Base-by-base conservation (phyloP, 2,113 vertebrate genomes). In the Mixornis gularis region DNA sequence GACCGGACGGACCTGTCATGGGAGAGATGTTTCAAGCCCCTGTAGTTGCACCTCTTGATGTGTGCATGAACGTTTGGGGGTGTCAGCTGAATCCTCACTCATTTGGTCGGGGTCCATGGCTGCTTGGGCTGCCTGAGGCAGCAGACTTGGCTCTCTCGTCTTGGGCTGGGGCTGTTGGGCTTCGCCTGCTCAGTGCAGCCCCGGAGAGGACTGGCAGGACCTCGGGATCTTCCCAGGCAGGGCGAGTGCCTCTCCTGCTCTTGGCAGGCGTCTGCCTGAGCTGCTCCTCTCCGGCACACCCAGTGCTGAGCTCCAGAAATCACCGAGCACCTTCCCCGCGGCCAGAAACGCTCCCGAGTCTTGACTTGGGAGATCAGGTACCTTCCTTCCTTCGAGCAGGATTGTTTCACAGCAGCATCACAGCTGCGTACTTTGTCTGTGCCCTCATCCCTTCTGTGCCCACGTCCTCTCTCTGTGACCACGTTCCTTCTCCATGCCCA, bases 1-100 rank as follows among this genome's bases (percentile, higher is more conserved):
- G 48, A 46, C 3, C 40, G 1, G 0, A 1, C 1, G 26, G 12
- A 41, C 11, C 8, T 30, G 27, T 26, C 34, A 2, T 2, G 19
- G 48, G 29, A 36, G 22, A 52, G 38, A 13, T 18, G 25, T 9
- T 64, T 41, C 38, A 12, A 69, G 25, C 16, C 27, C 22, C 32
- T 10, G 9, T 5, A 17, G 24, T 91, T 48, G 7, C 20, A 68
- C 15, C 40, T 76, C 52, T 22, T 43, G 53, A 16, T 34, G 49
- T 29, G 10, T 29, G 26, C 3, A 0, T 32, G 38, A 21, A 24
- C 0, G 5, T 60, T 32, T 58, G 25, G 25, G 18, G 5, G 21
- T 44, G 69, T 79, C 62, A 40, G 68, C 32, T 44, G 71, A 27
- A 49, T 19, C 34, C 14, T n/a, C 1, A 0, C 26, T 58, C 1